phyloP scores from a whole-genome alignment of 2,113 vertebrate genomes.

The Empidonax alnorum region DNA sequence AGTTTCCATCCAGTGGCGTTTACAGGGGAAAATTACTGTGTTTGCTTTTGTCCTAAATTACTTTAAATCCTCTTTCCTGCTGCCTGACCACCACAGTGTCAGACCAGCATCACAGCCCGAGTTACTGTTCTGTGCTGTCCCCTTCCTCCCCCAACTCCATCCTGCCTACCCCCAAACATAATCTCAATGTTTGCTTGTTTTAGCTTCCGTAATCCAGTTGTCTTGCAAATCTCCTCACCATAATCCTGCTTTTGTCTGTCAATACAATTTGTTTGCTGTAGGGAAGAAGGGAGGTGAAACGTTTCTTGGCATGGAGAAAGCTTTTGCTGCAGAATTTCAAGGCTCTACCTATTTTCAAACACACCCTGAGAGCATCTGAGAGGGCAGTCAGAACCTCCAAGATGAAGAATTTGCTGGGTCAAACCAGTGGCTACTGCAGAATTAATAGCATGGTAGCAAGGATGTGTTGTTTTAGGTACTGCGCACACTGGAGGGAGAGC shows the following conservation, averaged over 20 bases:
- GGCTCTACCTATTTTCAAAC: background rate
- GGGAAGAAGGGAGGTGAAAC: constrained; percentile 40
- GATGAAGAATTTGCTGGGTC: background rate
- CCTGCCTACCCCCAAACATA: constrained; percentile 30
- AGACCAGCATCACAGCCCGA: background rate
- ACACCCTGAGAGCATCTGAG: background rate
- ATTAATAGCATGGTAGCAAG: background rate
- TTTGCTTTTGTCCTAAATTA: constrained; percentile 10
- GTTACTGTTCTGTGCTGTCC: background rate
- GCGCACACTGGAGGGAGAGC: background rate
- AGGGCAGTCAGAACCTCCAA: background rate
- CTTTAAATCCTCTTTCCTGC: constrained; percentile 7
- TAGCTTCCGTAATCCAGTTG: constrained; percentile 67
- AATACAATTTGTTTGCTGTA: constrained; percentile 64
- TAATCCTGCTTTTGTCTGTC: constrained; percentile 72
- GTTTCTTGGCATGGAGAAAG: background rate
- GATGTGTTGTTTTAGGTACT: background rate
- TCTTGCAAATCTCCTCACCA: constrained; percentile 71
- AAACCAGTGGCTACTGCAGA: background rate
- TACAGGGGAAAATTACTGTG: background rate
- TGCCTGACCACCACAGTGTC: background rate
- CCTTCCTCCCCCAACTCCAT: background rate
- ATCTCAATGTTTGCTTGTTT: constrained; percentile 65
- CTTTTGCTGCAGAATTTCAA: background rate
- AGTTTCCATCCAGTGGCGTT: background rate